Evolutionary conservation across 2,113 vertebrate genomes (phyloP), one percentile per base, ranked within the genome.

Genomic region (Leptobrachium ailaonicum): DNA sequence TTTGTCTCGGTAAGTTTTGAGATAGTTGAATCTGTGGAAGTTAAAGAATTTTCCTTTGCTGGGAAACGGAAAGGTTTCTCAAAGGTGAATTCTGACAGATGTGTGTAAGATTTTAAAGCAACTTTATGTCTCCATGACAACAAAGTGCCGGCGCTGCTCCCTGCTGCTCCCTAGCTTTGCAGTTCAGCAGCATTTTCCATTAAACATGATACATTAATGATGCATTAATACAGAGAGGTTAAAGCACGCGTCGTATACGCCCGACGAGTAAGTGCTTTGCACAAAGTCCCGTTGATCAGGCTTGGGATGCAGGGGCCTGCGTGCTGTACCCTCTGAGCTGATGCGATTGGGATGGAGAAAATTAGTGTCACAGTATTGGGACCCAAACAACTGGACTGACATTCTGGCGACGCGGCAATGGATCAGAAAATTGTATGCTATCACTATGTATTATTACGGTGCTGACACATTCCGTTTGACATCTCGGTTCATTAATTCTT

Each of bases 71-170:
- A 43, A 44, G 68, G 68, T 20, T 47, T 50, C 10, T 32, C 42
- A 54, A 53, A 40, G 70, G 47, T 44, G 41, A 68, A 58, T 58
- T 67, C 50, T 56, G 75, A 77, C 14, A 54, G 32, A 66, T 42
- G 53, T 56, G 66, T 76, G 63, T 53, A 50, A 66, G 32, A 12
- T 13, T 54, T 53, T 67, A 54, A 62, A 78, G 67, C 56, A 47
- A 71, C 43, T 62, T 44, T 62, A 2, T 4, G 54, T 78, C 62
- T 43, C 67, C 76, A 78, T 78, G 67, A 4, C 56, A 13, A 63
- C 58, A 45, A 70, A 69, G 66, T 69, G 76, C 66, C 4, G 40
- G 41, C 20, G n/a, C 53, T 7, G 53, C 66, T 77, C 47, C 53
- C 66, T 44, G 54, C 75, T 58, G 66, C 75, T 76, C 47, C 45